phyloP scores from a whole-genome alignment of 2,888 invertebrate species.

The Calameuta filiformis region DNA sequence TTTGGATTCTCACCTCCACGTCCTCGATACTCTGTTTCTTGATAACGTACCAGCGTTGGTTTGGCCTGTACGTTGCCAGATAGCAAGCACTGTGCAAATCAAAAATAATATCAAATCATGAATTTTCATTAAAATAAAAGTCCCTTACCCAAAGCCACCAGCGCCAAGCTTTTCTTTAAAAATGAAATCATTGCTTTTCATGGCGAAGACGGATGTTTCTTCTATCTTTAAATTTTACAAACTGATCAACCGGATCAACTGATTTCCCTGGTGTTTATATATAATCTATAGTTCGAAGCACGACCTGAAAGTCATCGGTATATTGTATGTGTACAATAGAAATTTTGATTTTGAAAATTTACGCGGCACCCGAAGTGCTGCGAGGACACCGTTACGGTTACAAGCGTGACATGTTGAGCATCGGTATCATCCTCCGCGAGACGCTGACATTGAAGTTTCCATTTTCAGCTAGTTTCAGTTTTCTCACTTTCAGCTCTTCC shows the following conservation, averaged over 20 bases:
- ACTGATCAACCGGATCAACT: background rate
- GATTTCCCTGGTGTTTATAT: background rate
- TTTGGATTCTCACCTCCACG: background rate
- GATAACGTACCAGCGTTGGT: conserved; percentile 28
- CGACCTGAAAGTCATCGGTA: background rate
- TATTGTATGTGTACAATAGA: background rate
- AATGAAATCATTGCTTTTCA: conserved; percentile 16
- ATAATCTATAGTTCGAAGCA: background rate
- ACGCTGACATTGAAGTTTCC: conserved; percentile 55
- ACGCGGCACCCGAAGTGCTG: conserved; percentile 84
- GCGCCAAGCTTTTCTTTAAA: conserved; percentile 30
- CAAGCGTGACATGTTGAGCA: conserved; percentile 85
- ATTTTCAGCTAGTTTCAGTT: conserved; percentile 6
- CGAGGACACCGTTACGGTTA: conserved; percentile 79
- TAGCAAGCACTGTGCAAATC: conserved; percentile 24
- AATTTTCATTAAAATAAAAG: background rate
- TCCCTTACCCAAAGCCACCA: conserved; percentile 31
- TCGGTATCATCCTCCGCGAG: conserved; percentile 84
- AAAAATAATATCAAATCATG: background rate
- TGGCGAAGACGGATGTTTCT: background rate
- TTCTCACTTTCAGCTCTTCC: background rate
- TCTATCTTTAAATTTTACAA: background rate
- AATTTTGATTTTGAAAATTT: conserved; percentile 49
- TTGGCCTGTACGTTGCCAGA: conserved; percentile 26
- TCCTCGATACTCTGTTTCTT: conserved; percentile 24